Conservation (phyloP, 2,113 vertebrate species). For the Platysternon megacephalum region DNA sequence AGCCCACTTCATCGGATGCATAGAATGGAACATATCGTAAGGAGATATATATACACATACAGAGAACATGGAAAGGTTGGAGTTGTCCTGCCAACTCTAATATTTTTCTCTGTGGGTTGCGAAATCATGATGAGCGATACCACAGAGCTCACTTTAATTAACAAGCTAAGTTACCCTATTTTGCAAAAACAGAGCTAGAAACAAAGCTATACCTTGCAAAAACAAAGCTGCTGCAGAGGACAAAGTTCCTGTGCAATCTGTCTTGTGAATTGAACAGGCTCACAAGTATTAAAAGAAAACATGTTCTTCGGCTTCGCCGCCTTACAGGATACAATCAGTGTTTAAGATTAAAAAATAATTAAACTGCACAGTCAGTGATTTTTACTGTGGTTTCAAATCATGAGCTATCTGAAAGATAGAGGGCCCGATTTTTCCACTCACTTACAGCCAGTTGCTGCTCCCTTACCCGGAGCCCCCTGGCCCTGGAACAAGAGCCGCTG, state of each 20-base stretch:
- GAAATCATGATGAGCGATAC: neutral
- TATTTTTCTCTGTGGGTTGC: neutral
- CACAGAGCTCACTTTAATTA: neutral
- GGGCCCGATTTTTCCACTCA: neutral
- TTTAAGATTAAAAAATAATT: accelerated
- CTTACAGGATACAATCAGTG: accelerated
- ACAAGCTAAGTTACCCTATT: neutral
- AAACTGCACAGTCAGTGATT: accelerated
- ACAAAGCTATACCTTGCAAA: neutral
- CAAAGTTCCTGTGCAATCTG: accelerated
- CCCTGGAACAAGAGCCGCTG: neutral
- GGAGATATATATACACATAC: no score
- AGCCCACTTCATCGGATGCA: no score
- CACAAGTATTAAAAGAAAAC: neutral
- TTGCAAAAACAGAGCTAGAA: neutral
- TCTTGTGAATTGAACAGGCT: neutral
- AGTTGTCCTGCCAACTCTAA: no score
- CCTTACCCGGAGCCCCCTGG: neutral
- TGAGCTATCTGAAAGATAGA: neutral
- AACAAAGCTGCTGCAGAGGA: accelerated
- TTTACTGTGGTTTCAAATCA: accelerated
- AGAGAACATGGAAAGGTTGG: no score
- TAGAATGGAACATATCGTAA: no score
- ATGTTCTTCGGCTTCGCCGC: neutral
- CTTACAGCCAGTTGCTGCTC: neutral